Conservation (phyloP, 2,113 vertebrate species). For the Pituophis catenifer region DNA sequence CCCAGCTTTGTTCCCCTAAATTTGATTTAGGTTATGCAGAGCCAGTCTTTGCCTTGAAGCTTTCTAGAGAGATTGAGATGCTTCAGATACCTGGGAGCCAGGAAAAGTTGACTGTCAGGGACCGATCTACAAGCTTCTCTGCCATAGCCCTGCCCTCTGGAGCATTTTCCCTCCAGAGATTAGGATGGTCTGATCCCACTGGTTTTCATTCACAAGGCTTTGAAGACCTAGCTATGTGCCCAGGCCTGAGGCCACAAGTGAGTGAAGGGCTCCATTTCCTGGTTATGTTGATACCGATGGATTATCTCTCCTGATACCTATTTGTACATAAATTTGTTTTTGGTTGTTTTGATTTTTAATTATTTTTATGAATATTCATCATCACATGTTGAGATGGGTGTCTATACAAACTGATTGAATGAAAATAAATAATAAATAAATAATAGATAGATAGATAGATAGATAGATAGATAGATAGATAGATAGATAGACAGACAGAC, state of each 20-base stretch:
- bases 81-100: not conserved
- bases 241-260: not conserved
- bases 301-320: not conserved
- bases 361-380: not conserved
- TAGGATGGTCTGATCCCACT: not conserved
- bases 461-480: no score
- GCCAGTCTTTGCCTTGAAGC: not conserved
- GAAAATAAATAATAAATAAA: no score
- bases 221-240: not conserved
- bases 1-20: not conserved
- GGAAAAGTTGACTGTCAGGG: not conserved
- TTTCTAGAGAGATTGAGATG: not conserved
- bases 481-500: no score
- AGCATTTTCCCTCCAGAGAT: not conserved
- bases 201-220: not conserved
- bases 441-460: no score
- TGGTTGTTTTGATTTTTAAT: not conserved
- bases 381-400: not conserved
- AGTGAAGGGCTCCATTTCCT: not conserved
- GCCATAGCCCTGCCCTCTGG: not conserved
- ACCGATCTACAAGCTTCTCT: not conserved
- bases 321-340: not conserved
- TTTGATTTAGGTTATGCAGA: not conserved
- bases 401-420: not conserved
- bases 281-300: not conserved